Percentiles rank a stretch among this genome's conserved stretches.
Conservation (phyloP, 2,888 invertebrate species). For the Drosophila siamana region DNA sequence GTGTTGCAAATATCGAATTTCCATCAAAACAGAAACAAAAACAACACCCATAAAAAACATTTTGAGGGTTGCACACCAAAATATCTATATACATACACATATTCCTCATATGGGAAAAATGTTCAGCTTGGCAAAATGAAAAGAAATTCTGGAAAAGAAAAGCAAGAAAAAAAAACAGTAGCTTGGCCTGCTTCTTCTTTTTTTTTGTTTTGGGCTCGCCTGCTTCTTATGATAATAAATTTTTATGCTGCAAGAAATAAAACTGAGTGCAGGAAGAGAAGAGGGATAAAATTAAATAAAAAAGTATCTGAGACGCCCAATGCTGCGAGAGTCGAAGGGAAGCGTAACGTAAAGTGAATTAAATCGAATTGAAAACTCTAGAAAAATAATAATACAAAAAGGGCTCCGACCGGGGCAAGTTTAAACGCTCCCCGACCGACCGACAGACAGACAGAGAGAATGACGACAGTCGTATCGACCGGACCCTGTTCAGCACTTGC, state of each 20-base stretch:
- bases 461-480: too few species aligned
- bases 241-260: conserved; percentile 76
- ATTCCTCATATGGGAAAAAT: conserved; percentile 27
- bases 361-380: conserved; percentile 79
- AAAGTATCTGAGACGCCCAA: conserved; percentile 60
- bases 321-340: conserved; percentile 6
- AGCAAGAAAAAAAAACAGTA: too few species aligned
- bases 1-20: conserved; percentile 80
- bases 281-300: conserved; percentile 63
- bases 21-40: conserved; percentile 76
- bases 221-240: conserved; percentile 80
- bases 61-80: conserved; percentile 63
- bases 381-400: conserved; percentile 57
- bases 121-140: not conserved
- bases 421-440: conserved; percentile 56
- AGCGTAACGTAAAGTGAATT: conserved; percentile 68
- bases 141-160: too few species aligned
- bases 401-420: conserved; percentile 48
- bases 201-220: conserved; percentile 49
- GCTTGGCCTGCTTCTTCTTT: conserved; percentile 31
- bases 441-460: not conserved
- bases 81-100: conserved; percentile 5
- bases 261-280: conserved; percentile 56
- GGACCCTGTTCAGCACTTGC: conserved; percentile 58
- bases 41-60: conserved; percentile 73